Evolutionary conservation across 2,797 vertebrate species (phyloP).

Genomic region (Xyrichtys novacula): DNA sequence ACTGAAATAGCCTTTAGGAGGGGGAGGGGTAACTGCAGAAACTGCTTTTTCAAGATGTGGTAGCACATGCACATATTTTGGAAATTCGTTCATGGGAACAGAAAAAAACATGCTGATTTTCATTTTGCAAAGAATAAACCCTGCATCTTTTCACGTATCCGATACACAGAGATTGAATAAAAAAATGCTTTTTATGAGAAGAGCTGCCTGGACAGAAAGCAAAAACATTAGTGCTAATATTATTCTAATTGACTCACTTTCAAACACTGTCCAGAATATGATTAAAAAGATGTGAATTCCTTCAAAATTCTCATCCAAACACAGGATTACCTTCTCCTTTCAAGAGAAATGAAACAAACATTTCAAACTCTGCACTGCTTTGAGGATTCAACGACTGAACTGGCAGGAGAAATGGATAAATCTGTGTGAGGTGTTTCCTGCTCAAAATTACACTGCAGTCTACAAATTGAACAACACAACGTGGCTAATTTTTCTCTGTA

Average conservation of each 20-base stretch:
- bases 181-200: neutral
- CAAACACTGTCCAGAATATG: neutral
- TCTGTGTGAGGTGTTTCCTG: neutral
- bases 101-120: neutral
- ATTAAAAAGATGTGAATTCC: neutral
- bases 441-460: neutral
- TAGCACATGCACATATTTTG: slow-evolving; percentile 10
- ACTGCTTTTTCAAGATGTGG: slow-evolving; percentile 4
- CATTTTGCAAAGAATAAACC: neutral
- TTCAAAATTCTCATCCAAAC: neutral
- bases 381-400: neutral
- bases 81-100: neutral
- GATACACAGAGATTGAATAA: neutral
- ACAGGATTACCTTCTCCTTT: neutral
- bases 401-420: neutral
- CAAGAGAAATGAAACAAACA: neutral
- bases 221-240: too few species aligned
- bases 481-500: neutral
- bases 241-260: neutral
- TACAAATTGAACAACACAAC: neutral
- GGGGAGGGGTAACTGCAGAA: slow-evolving; percentile 1
- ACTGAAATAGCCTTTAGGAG: slow-evolving; percentile 15
- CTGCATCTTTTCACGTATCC: neutral
- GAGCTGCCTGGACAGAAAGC: neutral
- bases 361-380: neutral